Percentiles rank a stretch among this genome's conserved stretches.
These are phyloP conservation scores for Dinomys branickii DNA, from an alignment of 2,113 vertebrate species.

Conservation along the genomic window DNA sequence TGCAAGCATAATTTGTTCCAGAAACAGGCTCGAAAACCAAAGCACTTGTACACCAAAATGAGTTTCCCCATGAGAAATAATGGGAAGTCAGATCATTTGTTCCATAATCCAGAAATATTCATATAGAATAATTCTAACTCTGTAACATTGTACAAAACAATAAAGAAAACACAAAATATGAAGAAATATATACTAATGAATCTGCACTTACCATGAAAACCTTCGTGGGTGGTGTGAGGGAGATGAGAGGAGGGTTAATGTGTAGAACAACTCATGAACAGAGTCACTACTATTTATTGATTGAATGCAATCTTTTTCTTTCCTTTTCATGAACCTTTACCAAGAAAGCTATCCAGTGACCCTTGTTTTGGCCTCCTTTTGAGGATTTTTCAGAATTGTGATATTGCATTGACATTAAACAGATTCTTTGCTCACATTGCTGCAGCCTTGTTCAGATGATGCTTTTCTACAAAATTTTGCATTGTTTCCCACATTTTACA, in stretches of 20 bases:
- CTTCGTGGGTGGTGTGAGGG: not conserved
- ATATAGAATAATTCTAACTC: not conserved
- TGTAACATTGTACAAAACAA: not conserved
- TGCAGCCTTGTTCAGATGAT: not conserved
- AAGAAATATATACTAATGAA: not conserved
- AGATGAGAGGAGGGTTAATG: not conserved
- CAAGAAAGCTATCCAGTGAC: not conserved
- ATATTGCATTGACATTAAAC: not conserved
- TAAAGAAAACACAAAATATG: not conserved
- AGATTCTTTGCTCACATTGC: not conserved
- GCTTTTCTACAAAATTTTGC: not conserved
- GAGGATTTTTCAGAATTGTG: not conserved
- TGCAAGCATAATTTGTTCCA: not conserved
- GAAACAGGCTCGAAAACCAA: not conserved
- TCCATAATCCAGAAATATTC: not conserved
- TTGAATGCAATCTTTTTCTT: not conserved
- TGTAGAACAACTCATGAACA: not conserved
- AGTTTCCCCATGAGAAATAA: not conserved
- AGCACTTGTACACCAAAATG: not conserved
- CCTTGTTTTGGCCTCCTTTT: not conserved
- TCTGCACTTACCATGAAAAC: not conserved
- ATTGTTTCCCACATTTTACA: not conserved
- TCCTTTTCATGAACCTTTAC: not conserved
- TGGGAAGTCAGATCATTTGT: not conserved
- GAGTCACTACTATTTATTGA: not conserved